Evolutionary conservation across 2,797 vertebrate genomes (phyloP), one percentile per base, ranked within the genome.

Genomic region (Sorex maritimensis): DNA sequence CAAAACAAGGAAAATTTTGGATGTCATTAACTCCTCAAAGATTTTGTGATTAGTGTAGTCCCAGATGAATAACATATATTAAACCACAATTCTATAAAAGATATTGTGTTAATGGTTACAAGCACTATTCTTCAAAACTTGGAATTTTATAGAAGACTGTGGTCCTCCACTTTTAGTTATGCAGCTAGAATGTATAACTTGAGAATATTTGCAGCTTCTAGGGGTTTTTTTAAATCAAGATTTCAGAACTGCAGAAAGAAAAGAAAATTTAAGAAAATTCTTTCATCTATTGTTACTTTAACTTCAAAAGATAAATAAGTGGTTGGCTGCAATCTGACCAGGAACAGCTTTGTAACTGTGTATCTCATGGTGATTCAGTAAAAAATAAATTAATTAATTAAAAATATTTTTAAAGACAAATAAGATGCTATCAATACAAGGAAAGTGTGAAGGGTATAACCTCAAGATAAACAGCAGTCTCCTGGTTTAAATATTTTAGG

Each of bases 1-100:
- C 80, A 88, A 72, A 92, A 38, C 34, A 74, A 74, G 44, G 13
- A 75, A 44, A 93, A 75, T 87, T 87, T 81, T 72, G 79, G 74
- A 84, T 81, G 58, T 15, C 68, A 74, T 71, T 44, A 87, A 55
- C 30, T 79, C 52, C 28, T 91, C 13, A 46, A 78, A 6, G 2
- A 21, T 13, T 89, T 23, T 5, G 1, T 85, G 63, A 81, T 89
- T 58, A 88, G 52, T 78, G 17, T 87, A 58, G 26, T 67, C 21
- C 23, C 23, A 73, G 88, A 55, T 80, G 41, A 82, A 78, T 55
- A 95, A 90, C 28, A 73, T 6, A 24, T 65, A 75, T 81, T 75
- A 61, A 94, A 38, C 11, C 4, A 8, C 23, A 79, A 1, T 68
- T 52, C 28, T 84, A 30, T 30, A 63, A 74, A 75, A 91, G 30